A percentile compares a stretch with the other conserved stretches of the same genome.
These are phyloP conservation scores for Gambusia yucatana DNA, from an alignment of 2,797 vertebrate genomes.

Conservation along the genomic window DNA sequence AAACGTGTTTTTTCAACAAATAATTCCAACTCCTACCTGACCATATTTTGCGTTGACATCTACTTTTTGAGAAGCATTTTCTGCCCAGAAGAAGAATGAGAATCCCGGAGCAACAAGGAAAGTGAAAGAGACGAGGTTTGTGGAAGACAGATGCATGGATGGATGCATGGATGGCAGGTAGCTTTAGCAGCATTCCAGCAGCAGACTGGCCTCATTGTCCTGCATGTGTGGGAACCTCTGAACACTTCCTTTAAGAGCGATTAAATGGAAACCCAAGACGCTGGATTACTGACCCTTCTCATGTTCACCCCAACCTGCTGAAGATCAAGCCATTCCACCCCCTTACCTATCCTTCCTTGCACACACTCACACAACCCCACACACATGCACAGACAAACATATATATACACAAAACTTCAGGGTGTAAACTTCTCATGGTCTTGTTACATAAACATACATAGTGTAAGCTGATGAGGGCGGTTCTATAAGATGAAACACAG, in stretches of 20 bases:
- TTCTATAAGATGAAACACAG: background rate
- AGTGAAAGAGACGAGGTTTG: constrained; percentile 19
- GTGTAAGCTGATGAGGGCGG: background rate
- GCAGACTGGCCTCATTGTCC: constrained; percentile 85
- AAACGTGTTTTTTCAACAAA: background rate
- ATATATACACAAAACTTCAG: constrained; percentile 1
- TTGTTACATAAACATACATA: background rate
- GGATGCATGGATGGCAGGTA: constrained; percentile 56
- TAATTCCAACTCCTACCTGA: too few species aligned
- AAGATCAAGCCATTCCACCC: constrained; percentile 54
- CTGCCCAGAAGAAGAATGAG: background rate
- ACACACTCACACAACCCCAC: constrained; percentile 7
- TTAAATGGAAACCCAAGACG: constrained; percentile 82
- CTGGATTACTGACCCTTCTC: constrained; percentile 77
- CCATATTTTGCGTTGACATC: too few species aligned
- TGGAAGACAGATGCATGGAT: constrained; percentile 42
- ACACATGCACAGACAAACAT: background rate
- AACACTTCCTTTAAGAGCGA: constrained; percentile 85
- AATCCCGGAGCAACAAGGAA: constrained; percentile 1
- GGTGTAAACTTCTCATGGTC: background rate
- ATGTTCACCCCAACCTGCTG: constrained; percentile 66
- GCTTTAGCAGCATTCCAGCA: constrained; percentile 75
- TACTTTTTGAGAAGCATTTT: background rate
- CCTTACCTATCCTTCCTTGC: constrained; percentile 24
- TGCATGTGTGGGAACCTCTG: constrained; percentile 86